Base-by-base conservation (phyloP, 2,888 invertebrate genomes). In the Graphium colonna region DNA sequence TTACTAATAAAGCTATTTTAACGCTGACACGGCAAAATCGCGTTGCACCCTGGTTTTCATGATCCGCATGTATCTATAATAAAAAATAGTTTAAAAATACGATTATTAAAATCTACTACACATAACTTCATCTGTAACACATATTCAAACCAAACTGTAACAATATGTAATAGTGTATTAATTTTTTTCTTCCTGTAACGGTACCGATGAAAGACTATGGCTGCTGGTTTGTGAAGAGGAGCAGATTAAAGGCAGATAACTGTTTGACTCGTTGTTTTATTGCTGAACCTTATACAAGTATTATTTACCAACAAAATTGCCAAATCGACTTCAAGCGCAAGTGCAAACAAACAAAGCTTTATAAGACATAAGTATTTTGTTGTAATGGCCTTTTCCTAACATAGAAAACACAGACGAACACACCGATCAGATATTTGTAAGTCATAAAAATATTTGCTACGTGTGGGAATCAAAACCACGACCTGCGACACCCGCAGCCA, bases 211-310 rank as follows among this genome's bases (percentile, higher is more conserved):
- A 79, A 79, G 87, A 86, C 75, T 83, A 88, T 88, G 88, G 89
- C 89, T 85, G 89, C 87, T 86, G 88, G 87, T 75, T 81, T 79
- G 80, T 68, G 82, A 85, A 75, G 75, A 79, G 79, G 76, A 71
- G 84, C 82, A 82, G 81, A 89, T 82, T 89, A 89, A 89, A 89
- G 87, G 82, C 85, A 87, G 85, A 88, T 89, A 86, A 86, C 89
- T 89, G 89, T 89, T 89, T 86, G 86, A 86, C 74, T 75, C 62
- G 59, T 82, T 77, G 85, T 87, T 87, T 89, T 76, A 82, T 83
- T 86, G 39, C 26, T 55, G n/a, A n/a, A n/a, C n/a, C n/a, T n/a
- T n/a, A n/a, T n/a, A n/a, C n/a, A n/a, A n/a, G n/a, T n/a, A n/a
- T n/a, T n/a, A n/a, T n/a, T n/a, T n/a, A n/a, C n/a, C n/a, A n/a